Evolutionary conservation across 2,797 vertebrate genomes (phyloP).

Genomic region (Nyctibius grandis): DNA sequence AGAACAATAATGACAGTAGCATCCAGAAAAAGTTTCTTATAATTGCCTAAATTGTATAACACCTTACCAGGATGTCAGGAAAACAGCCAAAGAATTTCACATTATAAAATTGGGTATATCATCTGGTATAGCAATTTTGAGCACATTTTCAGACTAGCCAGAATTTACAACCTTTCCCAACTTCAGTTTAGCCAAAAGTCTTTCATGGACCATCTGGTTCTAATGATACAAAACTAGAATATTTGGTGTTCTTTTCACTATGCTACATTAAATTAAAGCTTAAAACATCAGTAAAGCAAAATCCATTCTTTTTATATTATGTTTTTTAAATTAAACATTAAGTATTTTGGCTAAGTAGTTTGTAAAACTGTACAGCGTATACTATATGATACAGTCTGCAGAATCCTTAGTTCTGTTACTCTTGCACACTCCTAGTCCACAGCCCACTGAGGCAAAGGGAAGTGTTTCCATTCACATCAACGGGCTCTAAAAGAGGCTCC

Average conservation of each 20-base stretch:
- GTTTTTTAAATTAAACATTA: conserved; percentile 13
- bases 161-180: conserved; percentile 44
- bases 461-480: conserved; percentile 16
- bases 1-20: conserved; percentile 41
- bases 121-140: conserved; percentile 47
- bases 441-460: conserved; percentile 30
- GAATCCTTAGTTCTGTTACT: conserved; percentile 1
- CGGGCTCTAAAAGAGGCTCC: neutral
- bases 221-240: conserved; percentile 47
- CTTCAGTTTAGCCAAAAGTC: conserved; percentile 6
- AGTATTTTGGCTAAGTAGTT: conserved; percentile 11
- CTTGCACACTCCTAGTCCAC: neutral
- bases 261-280: conserved; percentile 44
- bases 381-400: conserved; percentile 6
- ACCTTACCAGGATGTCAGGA: conserved; percentile 30
- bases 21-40: conserved; percentile 31
- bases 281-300: conserved; percentile 45
- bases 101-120: conserved; percentile 43
- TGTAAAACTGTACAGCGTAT: neutral
- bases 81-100: conserved; percentile 31
- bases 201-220: conserved; percentile 53
- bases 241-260: conserved; percentile 39
- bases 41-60: conserved; percentile 54
- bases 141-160: conserved; percentile 42
- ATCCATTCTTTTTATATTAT: conserved; percentile 29